phyloP scores from a whole-genome alignment of 1,140 invertebrate species.

The Ostrea edulis region DNA sequence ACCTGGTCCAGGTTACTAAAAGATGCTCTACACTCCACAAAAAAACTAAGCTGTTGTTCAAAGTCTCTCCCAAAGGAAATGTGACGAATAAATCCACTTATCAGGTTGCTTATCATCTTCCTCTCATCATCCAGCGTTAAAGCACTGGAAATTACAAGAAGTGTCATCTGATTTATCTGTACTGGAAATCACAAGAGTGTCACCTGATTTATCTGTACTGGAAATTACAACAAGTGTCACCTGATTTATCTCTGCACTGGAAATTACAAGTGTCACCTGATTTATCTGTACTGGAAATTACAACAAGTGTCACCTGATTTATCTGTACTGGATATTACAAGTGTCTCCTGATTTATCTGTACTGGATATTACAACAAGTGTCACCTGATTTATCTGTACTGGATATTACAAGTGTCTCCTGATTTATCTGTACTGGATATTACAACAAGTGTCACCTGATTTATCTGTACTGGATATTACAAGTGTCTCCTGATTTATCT shows the following conservation, averaged over 20 bases:
- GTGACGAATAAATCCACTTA: slow-evolving; percentile 88
- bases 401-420: too few relatives aligned
- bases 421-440: background rate
- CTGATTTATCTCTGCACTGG: background rate
- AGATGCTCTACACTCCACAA: slow-evolving; percentile 92
- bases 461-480: background rate
- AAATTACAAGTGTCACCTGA: too few relatives aligned
- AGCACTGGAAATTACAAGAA: slow-evolving; percentile 83
- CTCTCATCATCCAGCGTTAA: slow-evolving; percentile 96
- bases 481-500: background rate
- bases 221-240: too few relatives aligned
- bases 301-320: background rate
- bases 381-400: background rate
- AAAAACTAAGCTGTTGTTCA: slow-evolving; percentile 95
- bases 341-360: background rate
- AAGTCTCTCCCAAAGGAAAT: slow-evolving; percentile 92
- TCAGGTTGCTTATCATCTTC: slow-evolving; percentile 90
- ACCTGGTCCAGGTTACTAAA: slow-evolving; percentile 95
- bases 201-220: background rate
- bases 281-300: too few relatives aligned
- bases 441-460: too few relatives aligned
- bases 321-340: background rate
- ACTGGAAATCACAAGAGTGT: too few relatives aligned
- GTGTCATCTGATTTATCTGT: background rate
- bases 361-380: too few relatives aligned